Evolutionary conservation across 2,113 vertebrate genomes (phyloP).

Genomic region (Telmatochromis brachygnathus): DNA sequence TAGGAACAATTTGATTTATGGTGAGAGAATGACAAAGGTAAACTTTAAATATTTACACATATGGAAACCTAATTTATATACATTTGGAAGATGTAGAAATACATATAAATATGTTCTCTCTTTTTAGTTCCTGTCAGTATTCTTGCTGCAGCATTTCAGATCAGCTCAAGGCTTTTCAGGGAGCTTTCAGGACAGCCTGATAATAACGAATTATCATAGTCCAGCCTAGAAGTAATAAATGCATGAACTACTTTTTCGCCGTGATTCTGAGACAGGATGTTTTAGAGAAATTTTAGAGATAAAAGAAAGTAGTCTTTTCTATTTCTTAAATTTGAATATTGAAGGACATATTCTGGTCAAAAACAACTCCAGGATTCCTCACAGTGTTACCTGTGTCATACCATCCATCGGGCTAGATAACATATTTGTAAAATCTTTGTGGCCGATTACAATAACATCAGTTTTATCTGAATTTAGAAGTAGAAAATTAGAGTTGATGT

Average conservation of each 20-base stretch:
- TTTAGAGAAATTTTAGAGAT: not conserved
- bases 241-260: fast-evolving
- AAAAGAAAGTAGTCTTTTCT: not conserved
- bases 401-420: not conserved
- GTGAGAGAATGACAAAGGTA: not conserved
- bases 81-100: not conserved
- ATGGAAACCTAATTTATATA: not conserved
- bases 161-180: not conserved
- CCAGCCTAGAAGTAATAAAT: not conserved
- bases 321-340: not conserved
- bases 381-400: not conserved
- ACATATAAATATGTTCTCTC: not conserved
- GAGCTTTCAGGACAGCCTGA: not conserved
- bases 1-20: not conserved
- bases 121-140: not conserved
- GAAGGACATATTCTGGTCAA: not conserved
- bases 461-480: not conserved
- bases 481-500: not conserved
- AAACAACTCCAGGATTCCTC: not conserved
- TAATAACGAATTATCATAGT: not conserved
- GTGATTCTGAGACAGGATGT: not conserved
- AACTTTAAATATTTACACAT: not conserved
- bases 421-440: not conserved
- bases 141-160: not conserved
- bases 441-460: not conserved